These are phyloP conservation scores for Drosophila pegasa DNA, from an alignment of 2,888 invertebrate species.

Conservation along the genomic window DNA sequence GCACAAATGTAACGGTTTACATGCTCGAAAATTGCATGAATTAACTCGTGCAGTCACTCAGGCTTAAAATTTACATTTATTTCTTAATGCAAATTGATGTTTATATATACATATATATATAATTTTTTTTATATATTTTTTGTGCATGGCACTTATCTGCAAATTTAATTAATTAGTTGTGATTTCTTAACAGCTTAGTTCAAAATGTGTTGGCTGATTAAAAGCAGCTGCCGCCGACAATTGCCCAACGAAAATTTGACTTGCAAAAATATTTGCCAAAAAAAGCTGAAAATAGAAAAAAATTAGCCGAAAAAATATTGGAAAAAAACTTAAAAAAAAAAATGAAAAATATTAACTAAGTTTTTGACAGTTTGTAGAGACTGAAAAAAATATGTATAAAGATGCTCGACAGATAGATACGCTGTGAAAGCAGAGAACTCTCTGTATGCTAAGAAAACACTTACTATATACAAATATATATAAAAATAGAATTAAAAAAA, in stretches of 20 bases:
- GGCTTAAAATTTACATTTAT: background rate
- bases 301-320: background rate
- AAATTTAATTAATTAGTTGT: conserved; percentile 17
- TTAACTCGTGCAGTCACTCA: conserved; percentile 3
- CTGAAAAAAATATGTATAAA: background rate
- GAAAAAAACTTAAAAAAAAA: background rate
- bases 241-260: conserved; percentile 27
- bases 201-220: conserved; percentile 6
- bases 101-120: background rate
- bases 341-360: conserved; percentile 4
- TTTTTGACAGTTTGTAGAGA: conserved; percentile 4
- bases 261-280: conserved; percentile 28
- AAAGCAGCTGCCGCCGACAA: conserved; percentile 22
- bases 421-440: background rate
- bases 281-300: background rate
- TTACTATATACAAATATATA: no score
- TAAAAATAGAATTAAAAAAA: background rate
- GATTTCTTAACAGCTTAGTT: conserved; percentile 12
- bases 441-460: no score
- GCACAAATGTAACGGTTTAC: conserved; percentile 19
- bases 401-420: background rate
- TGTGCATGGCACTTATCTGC: background rate
- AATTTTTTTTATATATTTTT: no score
- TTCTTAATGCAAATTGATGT: background rate
- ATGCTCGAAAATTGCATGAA: background rate